Evolutionary conservation across 1,140 invertebrate species (phyloP).

Genomic region (Campoletis sonorensis): DNA sequence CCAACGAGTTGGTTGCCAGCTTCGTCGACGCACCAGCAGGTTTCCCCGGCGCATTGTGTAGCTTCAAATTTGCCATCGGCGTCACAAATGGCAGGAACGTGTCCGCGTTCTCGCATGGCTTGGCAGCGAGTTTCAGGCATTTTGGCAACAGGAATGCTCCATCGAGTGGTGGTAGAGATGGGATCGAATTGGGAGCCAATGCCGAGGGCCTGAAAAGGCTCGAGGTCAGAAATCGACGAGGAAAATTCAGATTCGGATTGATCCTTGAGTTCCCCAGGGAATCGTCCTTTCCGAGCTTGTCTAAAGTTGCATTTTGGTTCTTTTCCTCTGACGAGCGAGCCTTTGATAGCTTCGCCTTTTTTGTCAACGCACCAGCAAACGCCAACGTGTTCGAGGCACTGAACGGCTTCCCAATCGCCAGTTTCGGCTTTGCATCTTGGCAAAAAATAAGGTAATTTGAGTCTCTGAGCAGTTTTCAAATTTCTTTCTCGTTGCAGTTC

Average conservation of each 20-base stretch:
- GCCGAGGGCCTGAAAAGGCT: constrained; percentile 62
- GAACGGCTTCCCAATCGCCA: constrained; percentile 87
- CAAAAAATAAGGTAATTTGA: constrained; percentile 82
- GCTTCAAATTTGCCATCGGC: constrained; percentile 83
- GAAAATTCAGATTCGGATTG: background rate
- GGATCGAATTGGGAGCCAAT: constrained; percentile 38
- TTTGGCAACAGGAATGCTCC: constrained; percentile 78
- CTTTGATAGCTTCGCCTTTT: constrained; percentile 87
- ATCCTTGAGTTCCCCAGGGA: constrained; percentile 53
- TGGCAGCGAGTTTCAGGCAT: constrained; percentile 79
- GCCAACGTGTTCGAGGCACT: constrained; percentile 87
- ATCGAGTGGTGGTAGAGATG: constrained; percentile 49
- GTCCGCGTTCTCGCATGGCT: constrained; percentile 78
- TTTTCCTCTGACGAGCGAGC: constrained; percentile 83
- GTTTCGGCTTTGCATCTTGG: constrained; percentile 84
- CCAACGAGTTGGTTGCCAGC: constrained; percentile 86
- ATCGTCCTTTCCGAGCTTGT: constrained; percentile 80
- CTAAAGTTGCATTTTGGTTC: constrained; percentile 86
- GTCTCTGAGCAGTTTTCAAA: constrained; percentile 81
- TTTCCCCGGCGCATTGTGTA: constrained; percentile 84
- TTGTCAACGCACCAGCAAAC: constrained; percentile 92
- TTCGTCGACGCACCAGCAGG: constrained; percentile 92
- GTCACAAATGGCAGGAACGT: constrained; percentile 81
- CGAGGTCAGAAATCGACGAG: constrained; percentile 68
- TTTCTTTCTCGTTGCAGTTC: constrained; percentile 88